Conservation (phyloP, 2,797 vertebrate species). For the Amniataba percoides region DNA sequence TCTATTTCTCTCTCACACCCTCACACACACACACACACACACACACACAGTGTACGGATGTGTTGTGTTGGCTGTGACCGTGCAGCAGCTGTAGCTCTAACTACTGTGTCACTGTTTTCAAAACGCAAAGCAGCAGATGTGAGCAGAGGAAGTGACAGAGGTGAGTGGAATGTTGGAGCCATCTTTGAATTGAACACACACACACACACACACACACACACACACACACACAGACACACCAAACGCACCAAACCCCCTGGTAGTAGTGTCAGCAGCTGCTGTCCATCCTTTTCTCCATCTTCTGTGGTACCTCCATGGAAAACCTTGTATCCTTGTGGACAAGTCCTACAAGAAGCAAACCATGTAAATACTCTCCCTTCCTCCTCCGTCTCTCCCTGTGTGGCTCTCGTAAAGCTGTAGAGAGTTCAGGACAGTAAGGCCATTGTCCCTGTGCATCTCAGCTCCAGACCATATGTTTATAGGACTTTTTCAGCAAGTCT, state of each 20-base stretch:
- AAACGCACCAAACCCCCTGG: conserved; percentile 15
- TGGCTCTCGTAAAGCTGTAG: conserved; percentile 15
- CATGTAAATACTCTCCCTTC: background rate
- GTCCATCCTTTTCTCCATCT: conserved; percentile 21
- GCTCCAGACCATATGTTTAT: conserved; percentile 51
- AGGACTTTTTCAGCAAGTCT: conserved; percentile 20
- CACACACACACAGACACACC: conserved; percentile 19
- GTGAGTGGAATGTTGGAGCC: conserved; percentile 91
- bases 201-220: conserved; percentile 22
- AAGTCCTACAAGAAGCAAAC: conserved; percentile 5
- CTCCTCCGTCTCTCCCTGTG: background rate
- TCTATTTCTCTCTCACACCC: background rate
- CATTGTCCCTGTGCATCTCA: conserved; percentile 44
- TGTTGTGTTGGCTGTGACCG: conserved; percentile 51
- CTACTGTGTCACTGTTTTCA: conserved; percentile 79
- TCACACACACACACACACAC: conserved; percentile 16
- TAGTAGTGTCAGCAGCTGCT: conserved; percentile 58
- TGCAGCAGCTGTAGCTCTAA: conserved; percentile 77
- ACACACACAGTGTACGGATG: conserved; percentile 17
- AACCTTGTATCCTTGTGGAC: conserved; percentile 14
- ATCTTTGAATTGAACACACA: conserved; percentile 57
- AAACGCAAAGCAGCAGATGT: conserved; percentile 90
- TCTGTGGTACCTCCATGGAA: conserved; percentile 13
- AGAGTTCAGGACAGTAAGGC: conserved; percentile 30
- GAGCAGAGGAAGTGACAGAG: conserved; percentile 95